Base-by-base conservation (phyloP, 92 coral and sea anemone species). In the Ricordea florida region DNA sequence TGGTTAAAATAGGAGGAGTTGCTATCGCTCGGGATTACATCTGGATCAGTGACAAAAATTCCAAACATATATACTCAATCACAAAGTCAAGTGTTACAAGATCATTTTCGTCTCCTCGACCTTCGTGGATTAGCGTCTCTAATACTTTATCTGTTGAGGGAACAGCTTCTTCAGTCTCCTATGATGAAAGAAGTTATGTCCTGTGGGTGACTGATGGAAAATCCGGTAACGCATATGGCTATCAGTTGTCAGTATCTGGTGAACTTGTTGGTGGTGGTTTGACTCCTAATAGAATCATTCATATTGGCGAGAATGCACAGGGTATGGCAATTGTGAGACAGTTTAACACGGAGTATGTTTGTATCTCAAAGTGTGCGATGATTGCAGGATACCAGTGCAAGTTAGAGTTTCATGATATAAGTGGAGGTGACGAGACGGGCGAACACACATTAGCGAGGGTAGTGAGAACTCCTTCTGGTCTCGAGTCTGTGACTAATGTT, bases 391-490 rank as follows among this genome's bases (percentile, higher is more conserved):
- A 36, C 61, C 98, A 94, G 51, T 94, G 98, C 34, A 94, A 93
- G 55, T 79, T 94, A 17, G 98, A 94, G 64, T 94, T 94, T 45
- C 98, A 94, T 59, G 79, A 72, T 44, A 34, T 89, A 6, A 79
- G 62, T 30, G 71, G 69, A 10, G 85, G 83, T 18, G 59, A 61
- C 51, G 82, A 64, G 57, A 74, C 89, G 0, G 85, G 86, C 50
- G 96, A 94, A 55, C 48, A 87, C 16, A 85, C 97, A 10, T 72
- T 94, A 18, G 82, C 91, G 33, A 79, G 98, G 57, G 97, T 90
- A 10, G 94, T 94, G 7, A 87, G 98, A 23, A 89, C 94, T 61
- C 98, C 98, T 3, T 80, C 97, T 51, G 98, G 98, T 32, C 78
- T 94, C 53, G 98, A 94, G 42, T 86, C 97, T 0, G 90, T 94